phyloP scores from a whole-genome alignment of 30 jellyfish, hydroid and myxozoan species.

The Morbakka virulenta region DNA sequence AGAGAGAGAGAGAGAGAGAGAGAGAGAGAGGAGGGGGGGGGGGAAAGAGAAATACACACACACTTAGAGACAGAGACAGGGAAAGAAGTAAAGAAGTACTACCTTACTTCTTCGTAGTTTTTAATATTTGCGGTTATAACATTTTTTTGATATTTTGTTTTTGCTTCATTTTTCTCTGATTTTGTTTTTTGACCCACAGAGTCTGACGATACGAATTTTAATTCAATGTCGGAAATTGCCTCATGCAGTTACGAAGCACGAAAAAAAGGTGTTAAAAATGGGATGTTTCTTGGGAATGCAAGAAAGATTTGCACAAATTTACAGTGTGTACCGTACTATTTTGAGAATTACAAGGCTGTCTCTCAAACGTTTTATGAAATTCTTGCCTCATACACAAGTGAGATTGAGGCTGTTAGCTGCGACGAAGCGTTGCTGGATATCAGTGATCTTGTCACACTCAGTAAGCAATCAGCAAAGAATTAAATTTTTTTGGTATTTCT shows the following conservation, averaged over 20 bases:
- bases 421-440: conserved; percentile 96
- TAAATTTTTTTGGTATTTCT: background rate
- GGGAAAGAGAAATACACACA: too few species aligned
- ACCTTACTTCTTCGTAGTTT: too few species aligned
- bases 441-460: conserved; percentile 33
- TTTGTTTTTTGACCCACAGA: background rate
- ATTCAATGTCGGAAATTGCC: conserved; percentile 88
- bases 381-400: conserved; percentile 66
- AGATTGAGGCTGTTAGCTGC: conserved; percentile 96
- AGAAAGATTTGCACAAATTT: conserved; percentile 75
- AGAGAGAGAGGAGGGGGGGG: too few species aligned
- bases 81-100: too few species aligned
- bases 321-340: conserved; percentile 87
- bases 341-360: conserved; percentile 85
- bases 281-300: conserved; percentile 85
- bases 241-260: conserved; percentile 99
- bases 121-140: too few species aligned
- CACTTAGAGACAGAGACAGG: too few species aligned
- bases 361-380: conserved; percentile 85
- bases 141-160: too few species aligned
- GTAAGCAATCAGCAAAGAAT: conserved; percentile 13
- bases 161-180: too few species aligned
- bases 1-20: too few species aligned
- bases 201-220: conserved; percentile 9
- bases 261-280: conserved; percentile 84